phyloP scores from a whole-genome alignment of 2,888 invertebrate species.

The Iphiclides podalirius region DNA sequence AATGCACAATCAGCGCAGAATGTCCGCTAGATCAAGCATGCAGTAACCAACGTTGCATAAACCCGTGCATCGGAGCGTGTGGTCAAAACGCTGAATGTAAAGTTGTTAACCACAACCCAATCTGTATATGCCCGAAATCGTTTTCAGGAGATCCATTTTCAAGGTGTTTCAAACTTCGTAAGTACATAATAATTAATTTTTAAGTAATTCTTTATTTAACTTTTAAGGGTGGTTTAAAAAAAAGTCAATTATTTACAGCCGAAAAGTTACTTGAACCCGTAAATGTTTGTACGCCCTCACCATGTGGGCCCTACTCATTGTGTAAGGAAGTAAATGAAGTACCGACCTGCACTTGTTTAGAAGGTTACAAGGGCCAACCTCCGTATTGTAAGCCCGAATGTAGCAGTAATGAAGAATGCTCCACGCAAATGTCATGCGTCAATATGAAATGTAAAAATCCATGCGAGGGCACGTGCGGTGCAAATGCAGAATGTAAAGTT shows the following conservation, averaged over 20 bases:
- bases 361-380: conserved; percentile 84
- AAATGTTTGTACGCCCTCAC: conserved; percentile 87
- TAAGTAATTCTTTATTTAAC: too few species aligned
- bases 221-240: too few species aligned
- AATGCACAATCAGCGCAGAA: conserved; percentile 86
- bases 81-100: conserved; percentile 86
- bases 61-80: conserved; percentile 88
- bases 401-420: conserved; percentile 87
- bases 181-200: conserved; percentile 37
- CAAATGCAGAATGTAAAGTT: conserved; percentile 87
- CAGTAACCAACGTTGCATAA: conserved; percentile 83
- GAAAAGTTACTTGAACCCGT: conserved; percentile 68
- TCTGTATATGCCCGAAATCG: conserved; percentile 83
- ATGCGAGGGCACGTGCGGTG: conserved; percentile 85
- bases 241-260: conserved; percentile 53
- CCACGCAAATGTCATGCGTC: conserved; percentile 84
- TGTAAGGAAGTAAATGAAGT: conserved; percentile 84
- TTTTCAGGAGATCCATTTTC: conserved; percentile 85
- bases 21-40: conserved; percentile 87
- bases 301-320: conserved; percentile 88
- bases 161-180: conserved; percentile 79
- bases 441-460: conserved; percentile 89
- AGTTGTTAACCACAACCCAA: conserved; percentile 88
- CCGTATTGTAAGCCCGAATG: conserved; percentile 91
- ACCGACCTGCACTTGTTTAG: conserved; percentile 87